phyloP scores from a whole-genome alignment of 2,113 vertebrate species.

The Rutilus rutilus region DNA sequence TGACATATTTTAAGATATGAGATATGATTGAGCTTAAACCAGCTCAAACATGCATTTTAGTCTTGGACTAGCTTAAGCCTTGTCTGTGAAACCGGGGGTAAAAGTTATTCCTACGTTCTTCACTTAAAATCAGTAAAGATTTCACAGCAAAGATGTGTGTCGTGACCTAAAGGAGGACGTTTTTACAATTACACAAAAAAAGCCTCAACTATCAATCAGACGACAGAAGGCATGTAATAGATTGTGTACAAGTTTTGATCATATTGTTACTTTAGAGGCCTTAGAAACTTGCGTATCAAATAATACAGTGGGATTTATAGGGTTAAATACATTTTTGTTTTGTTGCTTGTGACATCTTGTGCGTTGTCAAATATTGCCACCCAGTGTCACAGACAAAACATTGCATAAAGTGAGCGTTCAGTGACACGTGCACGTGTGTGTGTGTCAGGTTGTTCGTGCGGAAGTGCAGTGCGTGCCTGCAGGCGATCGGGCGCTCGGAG shows the following conservation, averaged over 20 bases:
- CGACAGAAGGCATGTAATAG: background rate
- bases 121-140: background rate
- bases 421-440: background rate
- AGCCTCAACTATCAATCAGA: background rate
- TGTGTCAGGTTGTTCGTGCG: slow-evolving; percentile 84
- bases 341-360: background rate
- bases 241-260: background rate
- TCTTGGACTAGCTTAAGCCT: no score
- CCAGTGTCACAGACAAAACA: slow-evolving; percentile 45
- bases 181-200: background rate
- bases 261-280: background rate
- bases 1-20: no score
- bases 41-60: no score
- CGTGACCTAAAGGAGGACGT: background rate
- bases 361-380: slow-evolving; percentile 54
- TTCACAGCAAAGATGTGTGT: no score
- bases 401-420: slow-evolving; percentile 22
- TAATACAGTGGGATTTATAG: background rate
- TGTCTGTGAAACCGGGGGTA: background rate
- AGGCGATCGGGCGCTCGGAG: slow-evolving; percentile 85
- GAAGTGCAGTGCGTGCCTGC: slow-evolving; percentile 88
- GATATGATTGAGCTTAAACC: no score
- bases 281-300: background rate
- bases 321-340: background rate
- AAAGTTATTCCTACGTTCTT: background rate